These are phyloP conservation scores for Rhyzopertha dominica DNA, from an alignment of 1,140 invertebrate species.

Conservation along the genomic window DNA sequence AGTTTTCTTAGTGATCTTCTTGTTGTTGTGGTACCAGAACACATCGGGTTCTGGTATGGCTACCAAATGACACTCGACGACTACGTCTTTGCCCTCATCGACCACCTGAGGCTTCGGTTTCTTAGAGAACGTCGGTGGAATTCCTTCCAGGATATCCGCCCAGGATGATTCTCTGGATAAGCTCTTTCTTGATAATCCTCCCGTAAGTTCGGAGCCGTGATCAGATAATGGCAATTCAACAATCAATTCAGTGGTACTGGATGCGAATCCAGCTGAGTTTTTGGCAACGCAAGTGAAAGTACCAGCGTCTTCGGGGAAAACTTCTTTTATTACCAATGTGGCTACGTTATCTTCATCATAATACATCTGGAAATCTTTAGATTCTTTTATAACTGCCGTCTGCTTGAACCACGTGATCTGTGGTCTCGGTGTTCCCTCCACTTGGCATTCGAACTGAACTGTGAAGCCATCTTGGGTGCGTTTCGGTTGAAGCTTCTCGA, in stretches of 20 bases:
- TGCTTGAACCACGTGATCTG: conserved; percentile 94
- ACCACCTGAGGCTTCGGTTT: conserved; percentile 80
- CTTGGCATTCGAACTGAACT: conserved; percentile 84
- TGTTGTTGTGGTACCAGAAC: conserved; percentile 73
- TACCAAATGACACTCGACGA: conserved; percentile 77
- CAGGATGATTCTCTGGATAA: conserved; percentile 84
- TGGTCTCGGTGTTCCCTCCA: conserved; percentile 82
- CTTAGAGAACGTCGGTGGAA: conserved; percentile 87
- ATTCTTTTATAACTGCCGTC: conserved; percentile 86
- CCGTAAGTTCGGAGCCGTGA: conserved; percentile 79
- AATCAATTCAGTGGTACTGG: conserved; percentile 82
- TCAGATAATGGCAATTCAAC: conserved; percentile 84
- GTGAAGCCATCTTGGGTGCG: conserved; percentile 81
- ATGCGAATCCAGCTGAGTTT: conserved; percentile 89
- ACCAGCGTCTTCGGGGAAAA: conserved; percentile 95
- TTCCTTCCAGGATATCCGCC: conserved; percentile 85
- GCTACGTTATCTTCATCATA: conserved; percentile 90
- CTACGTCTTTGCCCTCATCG: conserved; percentile 72
- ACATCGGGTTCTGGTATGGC: conserved; percentile 88
- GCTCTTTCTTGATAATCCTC: conserved; percentile 67
- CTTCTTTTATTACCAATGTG: conserved; percentile 89
- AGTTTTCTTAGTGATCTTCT: conserved; percentile 61
- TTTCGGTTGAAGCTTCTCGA: conserved; percentile 78
- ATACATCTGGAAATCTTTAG: conserved; percentile 86
- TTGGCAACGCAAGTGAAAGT: conserved; percentile 95